Base-by-base conservation (phyloP, 2,113 vertebrate genomes). In the Scartelaos histophorus region DNA sequence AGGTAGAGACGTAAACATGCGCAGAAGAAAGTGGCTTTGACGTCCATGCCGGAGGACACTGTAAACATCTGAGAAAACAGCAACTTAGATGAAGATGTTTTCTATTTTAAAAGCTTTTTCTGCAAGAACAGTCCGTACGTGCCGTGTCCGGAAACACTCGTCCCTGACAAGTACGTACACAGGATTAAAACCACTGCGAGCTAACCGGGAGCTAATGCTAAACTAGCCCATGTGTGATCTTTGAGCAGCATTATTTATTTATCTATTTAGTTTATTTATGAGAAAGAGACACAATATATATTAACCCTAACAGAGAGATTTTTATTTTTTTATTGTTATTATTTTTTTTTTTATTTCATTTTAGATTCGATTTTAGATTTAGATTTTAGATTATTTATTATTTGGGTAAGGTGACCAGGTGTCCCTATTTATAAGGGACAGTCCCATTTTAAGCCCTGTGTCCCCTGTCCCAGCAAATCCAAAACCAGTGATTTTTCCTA, bases 131-230 rank as follows among this genome's bases (percentile, higher is more conserved):
- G 10, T 60, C 19, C 49, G 35, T 3, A n/a, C 53, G 6, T 0
- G 61, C 0, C 67, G 34, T 69, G 29, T 61, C 0, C 71, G 90
- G 34, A 69, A 16, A 1, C 87, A 82, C 25, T 84, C 85, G 3
- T 87, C 87, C 47, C 49, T 92, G 0, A 88, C 82, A 45, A 54
- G 90, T 91, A 76, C 1, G 87, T 84, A 17, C 13, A 35, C 19
- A 62, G 7, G 7, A 35, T 9, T 43, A 11, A 29, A 38, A 12
- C 34, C n/a, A 38, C 34, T 38, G 19, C 21, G 10, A 38, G 12
- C 2, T 35, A 3, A 64, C 10, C 12, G 16, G 1, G 7, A n/a
- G 61, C 19, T 64, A 64, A 64, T 38, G 61, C 61, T 64, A 64
- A 61, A 25, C 25, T 61, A 34, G 24, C 19, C 12, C 21, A 22